Conservation (phyloP, 2,888 invertebrate species). For the Cataglyphis altisquamis region DNA sequence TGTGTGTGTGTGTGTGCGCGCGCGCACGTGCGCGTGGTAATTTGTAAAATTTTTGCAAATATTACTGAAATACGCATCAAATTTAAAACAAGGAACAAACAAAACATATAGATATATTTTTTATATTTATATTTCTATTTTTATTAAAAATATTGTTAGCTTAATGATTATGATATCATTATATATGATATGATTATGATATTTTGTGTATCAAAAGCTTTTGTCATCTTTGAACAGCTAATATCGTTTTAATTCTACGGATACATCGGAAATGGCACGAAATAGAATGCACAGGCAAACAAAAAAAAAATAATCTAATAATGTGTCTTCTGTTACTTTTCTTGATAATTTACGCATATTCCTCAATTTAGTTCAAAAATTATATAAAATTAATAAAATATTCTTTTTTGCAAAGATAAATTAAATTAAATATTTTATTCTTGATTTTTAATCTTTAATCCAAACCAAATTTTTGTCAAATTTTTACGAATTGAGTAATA, state of each 20-base stretch:
- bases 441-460: not conserved
- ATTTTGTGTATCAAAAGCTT: slow-evolving; percentile 27
- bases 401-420: not conserved
- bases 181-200: not conserved
- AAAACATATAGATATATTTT: not conserved
- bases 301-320: slow-evolving; percentile 18
- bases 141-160: not conserved
- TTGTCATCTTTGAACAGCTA: not conserved
- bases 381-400: not conserved
- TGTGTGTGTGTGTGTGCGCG: too few species aligned
- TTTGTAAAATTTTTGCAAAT: not conserved
- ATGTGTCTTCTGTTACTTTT: not conserved
- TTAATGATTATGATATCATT: slow-evolving; percentile 13
- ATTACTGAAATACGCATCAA: not conserved
- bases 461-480: not conserved
- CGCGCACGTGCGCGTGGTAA: too few species aligned
- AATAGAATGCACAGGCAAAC: not conserved
- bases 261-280: not conserved
- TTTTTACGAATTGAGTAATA: not conserved
- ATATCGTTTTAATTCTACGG: slow-evolving; percentile 13
- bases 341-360: not conserved
- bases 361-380: not conserved
- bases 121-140: slow-evolving; percentile 1
- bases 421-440: not conserved
- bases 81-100: not conserved